Base-by-base conservation (phyloP, 2,113 vertebrate genomes). In the Urocolius indicus region DNA sequence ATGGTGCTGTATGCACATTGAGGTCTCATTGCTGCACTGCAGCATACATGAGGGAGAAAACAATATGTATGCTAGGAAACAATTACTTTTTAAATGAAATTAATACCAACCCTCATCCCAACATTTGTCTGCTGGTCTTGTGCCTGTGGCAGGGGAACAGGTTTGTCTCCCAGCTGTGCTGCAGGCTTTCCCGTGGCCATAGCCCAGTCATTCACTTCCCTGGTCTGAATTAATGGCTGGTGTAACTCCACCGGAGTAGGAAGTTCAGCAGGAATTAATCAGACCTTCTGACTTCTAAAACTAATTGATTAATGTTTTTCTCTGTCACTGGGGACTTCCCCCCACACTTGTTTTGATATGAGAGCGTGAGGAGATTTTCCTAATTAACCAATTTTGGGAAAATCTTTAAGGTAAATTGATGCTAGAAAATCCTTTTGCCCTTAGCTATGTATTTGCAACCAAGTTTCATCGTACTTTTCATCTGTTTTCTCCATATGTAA, bases 211-310 rank as follows among this genome's bases (percentile, higher is more conserved):
- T 52, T 77, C 9, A 69, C 83, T 91, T 69, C 75, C 58, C 77
- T 58, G 59, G 43, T 49, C 52, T 57, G 66, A 84, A 79, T 68
- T 93, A 78, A 94, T 91, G 87, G 65, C 52, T 85, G 78, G 3
- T 76, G n/a, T 46, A 85, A 10, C 41, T 43, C 45, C 58, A 26
- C 2, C n/a, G 78, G 6, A 30, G 32, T 30, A 43, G 54, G 52
- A 68, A 76, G 66, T 69, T 76, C 67, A 58, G 0, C 2, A 1
- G 85, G 88, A 80, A 92, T 82, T 66, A 11, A 34, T 41, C 78
- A 92, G 85, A 69, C 77, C 74, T 82, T 46, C 51, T 83, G 27
- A 63, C 58, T 85, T 65, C 75, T 59, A 32, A 29, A 78, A n/a
- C 11, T 85, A 57, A 3, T 32, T 9, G 24, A 3, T 57, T 34